Base-by-base conservation (phyloP, 2,113 vertebrate species). In the Neolamprologus devosi region DNA sequence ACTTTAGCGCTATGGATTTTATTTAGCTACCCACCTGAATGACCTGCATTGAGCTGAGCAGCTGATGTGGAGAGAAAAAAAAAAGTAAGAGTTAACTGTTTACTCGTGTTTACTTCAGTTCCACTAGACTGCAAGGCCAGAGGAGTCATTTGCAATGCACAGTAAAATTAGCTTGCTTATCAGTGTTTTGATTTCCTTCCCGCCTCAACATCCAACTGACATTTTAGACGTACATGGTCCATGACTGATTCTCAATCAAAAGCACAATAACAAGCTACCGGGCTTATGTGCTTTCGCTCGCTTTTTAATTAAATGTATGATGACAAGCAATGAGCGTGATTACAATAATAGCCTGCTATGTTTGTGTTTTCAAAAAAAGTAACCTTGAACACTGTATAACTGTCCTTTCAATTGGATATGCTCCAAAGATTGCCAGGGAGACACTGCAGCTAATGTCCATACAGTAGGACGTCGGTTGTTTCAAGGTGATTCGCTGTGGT, bases 181-280 rank as follows among this genome's bases (percentile, higher is more conserved):
- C 94, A 93, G 94, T 93, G 80, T 94, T 94, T 92, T 92, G 92
- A 94, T 95, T 90, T 93, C 80, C 68, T 84, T 89, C 88, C 91
- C 88, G 86, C 95, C 91, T 93, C 81, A 75, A 73, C 23, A 30
- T 94, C 93, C 93, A 84, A 54, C 93, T 95, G 95, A 96, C 95
- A 96, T 96, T 96, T 96, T 51, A 88, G 90, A 91, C 53, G 92
- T 83, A 94, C 91, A 91, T 92, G 95, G 96, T 94, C 96, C 96
- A 93, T 96, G 95, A 96, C 96, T 95, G 96, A 96, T 96, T 93
- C 89, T 45, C 95, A 91, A 93, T 95, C 91, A 93, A 93, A 96
- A 90, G 89, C 92, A 87, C 87, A 37, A 90, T 80, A 91, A 82
- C 87, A 90, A 91, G 81, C 85, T 84, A 81, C 94, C 68, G 54